Conservation (phyloP, 1,140 invertebrate species). For the Druon quercuslanigerum region DNA sequence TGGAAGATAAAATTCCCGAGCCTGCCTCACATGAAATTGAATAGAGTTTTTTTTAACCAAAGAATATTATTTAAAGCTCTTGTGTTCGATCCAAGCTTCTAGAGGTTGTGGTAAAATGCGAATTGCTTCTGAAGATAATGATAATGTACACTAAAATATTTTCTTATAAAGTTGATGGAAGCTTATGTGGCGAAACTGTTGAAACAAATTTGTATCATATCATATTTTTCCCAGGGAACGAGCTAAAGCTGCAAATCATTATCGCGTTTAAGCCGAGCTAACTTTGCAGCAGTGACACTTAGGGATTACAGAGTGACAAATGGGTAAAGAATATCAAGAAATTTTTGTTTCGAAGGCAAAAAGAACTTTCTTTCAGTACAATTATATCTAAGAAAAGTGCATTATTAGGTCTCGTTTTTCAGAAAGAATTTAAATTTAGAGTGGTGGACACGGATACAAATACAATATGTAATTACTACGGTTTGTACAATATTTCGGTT, state of each 20-base stretch:
- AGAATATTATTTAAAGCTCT: background rate
- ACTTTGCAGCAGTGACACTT: background rate
- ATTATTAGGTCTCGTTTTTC: no score
- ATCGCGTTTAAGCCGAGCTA: background rate
- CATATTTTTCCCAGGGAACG: background rate
- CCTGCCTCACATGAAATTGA: background rate
- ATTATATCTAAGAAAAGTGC: no score
- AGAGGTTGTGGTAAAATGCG: no score
- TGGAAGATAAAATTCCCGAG: background rate
- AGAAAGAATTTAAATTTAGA: no score
- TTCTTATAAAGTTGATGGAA: no score
- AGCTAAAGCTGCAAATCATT: slow-evolving; percentile 5
- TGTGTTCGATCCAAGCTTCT: no score
- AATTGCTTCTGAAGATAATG: no score
- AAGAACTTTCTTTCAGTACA: background rate
- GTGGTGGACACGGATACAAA: no score
- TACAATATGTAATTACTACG: no score
- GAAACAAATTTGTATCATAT: background rate
- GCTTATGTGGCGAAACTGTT: no score
- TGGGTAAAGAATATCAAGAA: background rate
- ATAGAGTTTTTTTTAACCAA: slow-evolving; percentile 4
- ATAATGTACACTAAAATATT: background rate
- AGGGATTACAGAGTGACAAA: slow-evolving; percentile 2
- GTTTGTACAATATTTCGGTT: no score
- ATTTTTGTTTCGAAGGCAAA: background rate